Conservation (phyloP, 2,113 vertebrate species). For the Synchiropus splendidus region DNA sequence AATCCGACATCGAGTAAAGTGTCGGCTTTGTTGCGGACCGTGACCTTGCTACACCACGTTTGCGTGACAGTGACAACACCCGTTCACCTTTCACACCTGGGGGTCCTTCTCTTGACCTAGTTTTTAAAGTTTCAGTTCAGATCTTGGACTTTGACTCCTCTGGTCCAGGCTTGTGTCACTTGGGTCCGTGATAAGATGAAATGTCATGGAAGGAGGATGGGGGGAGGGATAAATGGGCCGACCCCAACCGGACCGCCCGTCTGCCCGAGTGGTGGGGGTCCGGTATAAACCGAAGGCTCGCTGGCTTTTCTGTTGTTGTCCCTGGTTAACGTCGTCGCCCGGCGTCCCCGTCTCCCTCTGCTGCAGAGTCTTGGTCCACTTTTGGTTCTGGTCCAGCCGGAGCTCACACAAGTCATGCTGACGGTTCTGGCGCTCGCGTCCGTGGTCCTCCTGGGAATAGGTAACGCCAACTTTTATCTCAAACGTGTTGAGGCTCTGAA, state of each 20-base stretch:
- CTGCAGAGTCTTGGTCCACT: neutral
- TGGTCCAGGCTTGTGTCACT: no score
- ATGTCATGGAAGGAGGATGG: neutral
- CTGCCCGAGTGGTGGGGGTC: slow-evolving; percentile 58
- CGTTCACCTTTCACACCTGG: no score
- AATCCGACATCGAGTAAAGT: slow-evolving; percentile 61
- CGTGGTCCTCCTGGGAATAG: slow-evolving; percentile 59
- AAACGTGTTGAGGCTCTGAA: neutral
- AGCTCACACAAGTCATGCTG: slow-evolving; percentile 60
- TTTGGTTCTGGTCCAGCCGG: slow-evolving; percentile 2
- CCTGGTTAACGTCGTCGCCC: slow-evolving; percentile 45
- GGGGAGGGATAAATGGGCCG: slow-evolving; percentile 26
- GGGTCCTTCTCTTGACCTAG: no score
- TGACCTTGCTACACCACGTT: slow-evolving; percentile 14
- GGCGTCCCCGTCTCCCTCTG: slow-evolving; percentile 29
- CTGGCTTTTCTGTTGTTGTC: slow-evolving; percentile 55
- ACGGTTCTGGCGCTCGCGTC: slow-evolving; percentile 60
- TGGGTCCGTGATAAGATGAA: neutral
- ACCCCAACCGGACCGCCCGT: slow-evolving; percentile 17
- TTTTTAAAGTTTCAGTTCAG: no score
- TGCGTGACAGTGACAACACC: no score
- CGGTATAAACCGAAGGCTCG: slow-evolving; percentile 62
- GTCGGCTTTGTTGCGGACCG: slow-evolving; percentile 47
- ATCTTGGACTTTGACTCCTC: no score
- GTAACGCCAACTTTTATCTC: slow-evolving; percentile 38